A percentile compares a stretch with the other conserved stretches of the same genome.
Conservation (phyloP, 2,888 invertebrate genomes). For the Coecobrya sp. region DNA sequence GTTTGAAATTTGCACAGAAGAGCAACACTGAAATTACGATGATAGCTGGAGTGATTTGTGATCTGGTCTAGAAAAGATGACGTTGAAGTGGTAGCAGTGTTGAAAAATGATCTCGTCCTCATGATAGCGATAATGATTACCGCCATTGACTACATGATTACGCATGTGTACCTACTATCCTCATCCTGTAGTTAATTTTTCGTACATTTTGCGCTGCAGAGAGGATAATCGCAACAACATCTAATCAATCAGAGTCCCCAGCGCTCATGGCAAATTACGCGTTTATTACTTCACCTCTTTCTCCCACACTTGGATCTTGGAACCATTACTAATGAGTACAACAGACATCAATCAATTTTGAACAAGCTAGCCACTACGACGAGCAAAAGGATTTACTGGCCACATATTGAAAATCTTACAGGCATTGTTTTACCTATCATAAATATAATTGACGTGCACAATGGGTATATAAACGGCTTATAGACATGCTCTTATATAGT, state of each 20-base stretch:
- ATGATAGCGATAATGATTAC: conserved; percentile 27
- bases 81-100: conserved; percentile 20
- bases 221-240: conserved; percentile 5
- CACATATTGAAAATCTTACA: not conserved
- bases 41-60: conserved; percentile 72
- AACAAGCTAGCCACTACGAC: conserved; percentile 9
- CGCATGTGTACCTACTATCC: not conserved
- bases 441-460: conserved; percentile 20
- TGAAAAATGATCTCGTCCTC: conserved; percentile 46
- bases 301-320: conserved; percentile 64
- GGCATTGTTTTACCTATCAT: conserved; percentile 13
- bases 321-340: conserved; percentile 61
- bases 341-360: conserved; percentile 73
- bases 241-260: conserved; percentile 71
- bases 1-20: conserved; percentile 60
- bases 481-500: not conserved
- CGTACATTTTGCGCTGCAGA: not conserved
- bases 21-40: conserved; percentile 40
- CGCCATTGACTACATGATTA: conserved; percentile 11
- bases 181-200: not conserved
- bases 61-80: conserved; percentile 56
- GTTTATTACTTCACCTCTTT: conserved; percentile 56
- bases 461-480: not conserved
- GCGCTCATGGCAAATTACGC: conserved; percentile 74
- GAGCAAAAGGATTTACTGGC: not conserved